phyloP scores from a whole-genome alignment of 2,113 vertebrate species.

The Pogona vitticeps region DNA sequence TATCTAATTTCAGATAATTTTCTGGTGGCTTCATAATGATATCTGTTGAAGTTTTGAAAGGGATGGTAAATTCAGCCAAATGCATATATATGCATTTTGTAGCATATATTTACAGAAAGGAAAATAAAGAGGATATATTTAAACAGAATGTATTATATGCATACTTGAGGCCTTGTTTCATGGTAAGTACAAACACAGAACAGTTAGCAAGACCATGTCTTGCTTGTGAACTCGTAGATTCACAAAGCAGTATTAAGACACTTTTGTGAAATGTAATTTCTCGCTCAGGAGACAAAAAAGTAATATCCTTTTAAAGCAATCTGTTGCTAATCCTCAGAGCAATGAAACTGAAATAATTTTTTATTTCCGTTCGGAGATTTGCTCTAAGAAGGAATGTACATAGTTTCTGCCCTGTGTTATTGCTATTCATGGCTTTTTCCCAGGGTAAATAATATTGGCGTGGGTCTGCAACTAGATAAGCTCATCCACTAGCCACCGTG shows the following conservation, averaged over 20 bases:
- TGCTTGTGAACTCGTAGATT: constrained; percentile 43
- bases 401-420: constrained; percentile 8
- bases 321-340: constrained; percentile 33
- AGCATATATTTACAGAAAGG: too few relatives aligned
- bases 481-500: constrained; percentile 32
- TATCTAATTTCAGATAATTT: too few relatives aligned
- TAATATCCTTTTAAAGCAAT: constrained; percentile 29
- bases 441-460: background rate
- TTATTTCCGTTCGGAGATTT: constrained; percentile 26
- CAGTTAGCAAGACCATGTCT: background rate
- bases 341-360: constrained; percentile 34
- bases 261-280: constrained; percentile 42
- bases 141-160: too few relatives aligned
- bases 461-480: constrained; percentile 32
- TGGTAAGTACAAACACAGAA: too few relatives aligned
- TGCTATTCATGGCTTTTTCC: constrained; percentile 49
- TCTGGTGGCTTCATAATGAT: too few relatives aligned
- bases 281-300: constrained; percentile 41
- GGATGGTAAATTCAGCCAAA: too few relatives aligned
- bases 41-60: too few relatives aligned
- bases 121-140: too few relatives aligned
- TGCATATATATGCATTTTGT: too few relatives aligned
- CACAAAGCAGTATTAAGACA: constrained; percentile 36
- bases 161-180: too few relatives aligned
- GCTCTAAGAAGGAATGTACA: constrained; percentile 28